A percentile compares a stretch with the other conserved stretches of the same genome.
phyloP scores from a whole-genome alignment of 2,797 vertebrate genomes.

The Poeciliopsis turneri region DNA sequence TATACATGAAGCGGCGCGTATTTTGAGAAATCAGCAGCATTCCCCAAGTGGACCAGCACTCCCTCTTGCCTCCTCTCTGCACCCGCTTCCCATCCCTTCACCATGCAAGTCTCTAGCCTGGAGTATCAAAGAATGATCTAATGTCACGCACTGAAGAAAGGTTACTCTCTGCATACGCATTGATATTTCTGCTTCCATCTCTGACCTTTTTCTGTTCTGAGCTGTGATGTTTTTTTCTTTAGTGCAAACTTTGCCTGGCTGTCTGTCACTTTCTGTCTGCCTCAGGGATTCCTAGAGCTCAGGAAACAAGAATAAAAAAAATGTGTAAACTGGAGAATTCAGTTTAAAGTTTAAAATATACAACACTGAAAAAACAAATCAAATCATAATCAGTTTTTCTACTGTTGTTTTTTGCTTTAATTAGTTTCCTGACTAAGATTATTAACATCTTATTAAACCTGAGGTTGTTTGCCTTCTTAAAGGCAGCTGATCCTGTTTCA shows the following conservation, averaged over 20 bases:
- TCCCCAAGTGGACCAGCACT: conserved; percentile 41
- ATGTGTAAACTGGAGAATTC: neutral
- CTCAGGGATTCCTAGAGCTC: neutral
- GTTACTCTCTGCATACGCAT: conserved; percentile 79
- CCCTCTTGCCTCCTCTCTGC: neutral
- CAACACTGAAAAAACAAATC: neutral
- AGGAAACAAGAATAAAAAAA: neutral
- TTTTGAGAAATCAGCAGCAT: conserved; percentile 75
- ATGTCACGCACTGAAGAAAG: conserved; percentile 81
- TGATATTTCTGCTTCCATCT: conserved; percentile 76
- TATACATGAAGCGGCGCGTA: conserved; percentile 74
- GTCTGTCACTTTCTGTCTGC: conserved; percentile 34
- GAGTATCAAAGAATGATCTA: conserved; percentile 79
- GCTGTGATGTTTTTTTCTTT: conserved; percentile 59
- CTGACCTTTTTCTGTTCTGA: conserved; percentile 75
- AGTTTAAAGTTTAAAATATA: neutral
- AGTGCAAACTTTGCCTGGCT: conserved; percentile 49
- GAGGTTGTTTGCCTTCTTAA: conserved; percentile 26
- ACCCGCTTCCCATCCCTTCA: neutral
- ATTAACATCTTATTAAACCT: conserved; percentile 56
- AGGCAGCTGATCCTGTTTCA: conserved; percentile 68
- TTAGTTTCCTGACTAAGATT: conserved; percentile 58
- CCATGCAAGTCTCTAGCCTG: conserved; percentile 30
- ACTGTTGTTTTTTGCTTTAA: conserved; percentile 51
- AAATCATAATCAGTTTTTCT: neutral